Conservation (phyloP, 2,113 vertebrate species). For the Pachyramphus minor region DNA sequence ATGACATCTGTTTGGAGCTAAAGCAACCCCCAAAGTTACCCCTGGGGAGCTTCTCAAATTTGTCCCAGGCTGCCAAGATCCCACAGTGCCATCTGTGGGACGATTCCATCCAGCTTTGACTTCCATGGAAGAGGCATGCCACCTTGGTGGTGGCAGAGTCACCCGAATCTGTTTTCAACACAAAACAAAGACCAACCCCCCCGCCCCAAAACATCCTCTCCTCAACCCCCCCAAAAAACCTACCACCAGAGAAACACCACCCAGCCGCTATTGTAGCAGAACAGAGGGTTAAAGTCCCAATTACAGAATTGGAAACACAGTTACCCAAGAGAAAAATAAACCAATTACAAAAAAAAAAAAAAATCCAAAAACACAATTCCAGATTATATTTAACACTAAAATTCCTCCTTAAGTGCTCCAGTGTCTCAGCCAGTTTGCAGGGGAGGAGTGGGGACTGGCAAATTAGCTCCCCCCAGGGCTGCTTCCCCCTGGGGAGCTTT, state of each 20-base stretch:
- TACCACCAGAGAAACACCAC: background rate
- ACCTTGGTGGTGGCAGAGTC: background rate
- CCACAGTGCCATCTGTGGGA: background rate
- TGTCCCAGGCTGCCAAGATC: background rate
- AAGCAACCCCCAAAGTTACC: background rate
- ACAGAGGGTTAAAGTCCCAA: slow-evolving; percentile 3
- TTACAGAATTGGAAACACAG: slow-evolving; percentile 40
- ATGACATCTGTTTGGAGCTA: background rate
- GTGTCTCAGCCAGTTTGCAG: slow-evolving; percentile 60
- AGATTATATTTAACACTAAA: slow-evolving; percentile 66
- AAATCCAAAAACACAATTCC: slow-evolving; percentile 30
- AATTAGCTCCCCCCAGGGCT: slow-evolving; percentile 59
- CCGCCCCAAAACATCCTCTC: background rate
- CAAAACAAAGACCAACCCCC: background rate
- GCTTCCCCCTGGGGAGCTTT: slow-evolving; percentile 47
- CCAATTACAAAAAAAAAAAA: background rate
- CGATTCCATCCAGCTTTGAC: background rate
- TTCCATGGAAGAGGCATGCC: background rate
- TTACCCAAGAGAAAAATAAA: slow-evolving; percentile 58
- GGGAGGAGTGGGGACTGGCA: slow-evolving; percentile 49
- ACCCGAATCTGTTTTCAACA: background rate
- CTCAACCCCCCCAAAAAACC: background rate
- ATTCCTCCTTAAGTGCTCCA: slow-evolving; percentile 62
- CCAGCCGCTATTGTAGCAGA: background rate
- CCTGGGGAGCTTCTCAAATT: background rate